A percentile compares a stretch with the other conserved stretches of the same genome.
These are phyloP conservation scores for Monomorium pharaonis DNA, from an alignment of 1,140 invertebrate species.

Conservation along the genomic window DNA sequence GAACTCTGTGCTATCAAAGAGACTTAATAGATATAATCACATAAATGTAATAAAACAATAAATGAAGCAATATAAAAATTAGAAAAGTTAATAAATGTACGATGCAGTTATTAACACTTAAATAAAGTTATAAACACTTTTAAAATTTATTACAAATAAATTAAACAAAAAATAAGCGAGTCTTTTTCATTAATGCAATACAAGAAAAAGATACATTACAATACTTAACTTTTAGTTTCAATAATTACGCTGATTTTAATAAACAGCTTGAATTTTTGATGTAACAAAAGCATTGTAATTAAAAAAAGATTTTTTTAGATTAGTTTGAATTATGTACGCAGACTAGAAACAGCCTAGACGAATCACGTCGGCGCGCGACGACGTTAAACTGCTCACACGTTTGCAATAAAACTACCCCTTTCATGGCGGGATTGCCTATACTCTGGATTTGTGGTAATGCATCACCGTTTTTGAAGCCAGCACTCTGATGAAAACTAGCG, in stretches of 20 bases:
- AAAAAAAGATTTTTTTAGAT: background rate
- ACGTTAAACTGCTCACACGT: slow-evolving; percentile 42
- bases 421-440: background rate
- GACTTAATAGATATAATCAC: no score
- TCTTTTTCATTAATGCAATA: no score
- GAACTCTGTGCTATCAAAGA: no score
- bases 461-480: slow-evolving; percentile 26
- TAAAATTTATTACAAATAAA: no score
- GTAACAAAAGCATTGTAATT: background rate
- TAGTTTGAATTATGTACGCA: background rate
- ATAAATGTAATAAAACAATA: no score
- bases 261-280: background rate
- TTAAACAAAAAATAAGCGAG: no score
- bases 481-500: slow-evolving; percentile 21
- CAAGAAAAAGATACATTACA: background rate
- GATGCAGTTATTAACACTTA: no score
- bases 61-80: no score
- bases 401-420: slow-evolving; percentile 29
- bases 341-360: background rate
- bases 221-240: background rate
- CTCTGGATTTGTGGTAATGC: slow-evolving; percentile 40
- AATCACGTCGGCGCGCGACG: slow-evolving; percentile 8
- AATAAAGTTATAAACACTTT: no score
- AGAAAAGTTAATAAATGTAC: no score
- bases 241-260: background rate